Evolutionary conservation across 2,113 vertebrate species (phyloP), one percentile per base, ranked within the genome.

Genomic region (Steatornis caripensis): DNA sequence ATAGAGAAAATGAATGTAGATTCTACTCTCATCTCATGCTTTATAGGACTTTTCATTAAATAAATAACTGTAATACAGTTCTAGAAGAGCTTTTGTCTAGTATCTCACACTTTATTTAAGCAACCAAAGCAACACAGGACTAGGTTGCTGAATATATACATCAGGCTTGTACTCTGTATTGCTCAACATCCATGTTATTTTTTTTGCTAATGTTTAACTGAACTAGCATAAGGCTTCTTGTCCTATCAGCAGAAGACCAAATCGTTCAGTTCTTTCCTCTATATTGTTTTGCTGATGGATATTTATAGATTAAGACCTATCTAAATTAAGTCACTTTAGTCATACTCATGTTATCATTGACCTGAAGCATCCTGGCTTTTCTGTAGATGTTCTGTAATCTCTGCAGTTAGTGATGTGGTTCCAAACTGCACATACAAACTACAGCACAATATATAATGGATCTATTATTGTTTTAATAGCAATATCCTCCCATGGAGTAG

Each of bases 251-350:
- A 82, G 55, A 89, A 94, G 53, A 69, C 17, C 68, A 89, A 75
- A 84, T 41, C 84, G 48, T 76, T 91, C n/a, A 55, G n/a, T 64
- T 88, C 26, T 55, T 93, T 80, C 43, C 68, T 79, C 51, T 62
- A 15, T 51, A 79, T 30, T 77, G 26, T 88, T 86, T 65, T 71
- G 55, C 27, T 80, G 49, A 89, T 20, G 17, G 55, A 27, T 84
- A 65, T 64, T 89, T 88, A 93, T 20, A 95, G 58, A 94, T 53
- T 45, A 69, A 21, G 8, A 83, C 7, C 30, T 54, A 49, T 39
- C 39, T 94, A 87, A 84, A 93, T 71, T 72, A 74, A 94, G 26
- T 78, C 89, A 39, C 26, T 90, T 83, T 93, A 88, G 55, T 87
- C 30, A 77, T 30, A 37, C 13, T 37, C 19, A 18, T 43, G 65